Evolutionary conservation across 2,888 invertebrate genomes (phyloP).

Genomic region (Myopa tessellatipennis): DNA sequence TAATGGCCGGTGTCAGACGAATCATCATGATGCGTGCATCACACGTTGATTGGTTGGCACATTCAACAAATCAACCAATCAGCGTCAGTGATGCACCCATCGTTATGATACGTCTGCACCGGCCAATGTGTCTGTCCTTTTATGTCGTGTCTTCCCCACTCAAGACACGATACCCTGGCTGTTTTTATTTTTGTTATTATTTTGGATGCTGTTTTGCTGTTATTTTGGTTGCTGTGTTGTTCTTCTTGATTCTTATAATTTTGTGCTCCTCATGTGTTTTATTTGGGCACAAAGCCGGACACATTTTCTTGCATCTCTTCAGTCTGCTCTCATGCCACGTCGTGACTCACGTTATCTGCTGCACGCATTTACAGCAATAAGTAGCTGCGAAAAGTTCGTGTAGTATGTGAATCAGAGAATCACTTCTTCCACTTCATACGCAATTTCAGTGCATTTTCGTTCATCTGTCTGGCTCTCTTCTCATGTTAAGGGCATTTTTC

Average conservation of each 20-base stretch:
- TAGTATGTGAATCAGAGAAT: no score
- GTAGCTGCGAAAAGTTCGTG: background rate
- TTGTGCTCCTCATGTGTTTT: background rate
- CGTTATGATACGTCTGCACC: no score
- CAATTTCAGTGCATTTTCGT: background rate
- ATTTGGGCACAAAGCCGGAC: background rate
- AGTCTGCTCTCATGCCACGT: background rate
- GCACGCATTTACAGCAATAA: background rate
- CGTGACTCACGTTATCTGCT: constrained; percentile 23
- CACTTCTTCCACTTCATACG: no score
- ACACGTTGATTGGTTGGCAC: no score
- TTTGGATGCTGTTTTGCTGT: background rate
- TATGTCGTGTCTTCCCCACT: background rate
- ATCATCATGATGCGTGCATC: no score
- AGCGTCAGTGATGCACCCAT: no score
- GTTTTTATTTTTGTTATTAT: constrained; percentile 5
- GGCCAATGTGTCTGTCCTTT: background rate
- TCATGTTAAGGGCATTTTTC: background rate
- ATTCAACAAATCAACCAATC: no score
- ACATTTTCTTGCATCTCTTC: constrained; percentile 1
- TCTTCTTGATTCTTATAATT: background rate
- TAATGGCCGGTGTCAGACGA: no score
- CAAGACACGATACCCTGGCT: background rate
- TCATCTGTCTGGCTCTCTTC: background rate
- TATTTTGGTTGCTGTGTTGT: background rate